A percentile compares a stretch with the other conserved stretches of the same genome.
phyloP scores from a whole-genome alignment of 1,140 invertebrate genomes.

The Conus ventricosus region DNA sequence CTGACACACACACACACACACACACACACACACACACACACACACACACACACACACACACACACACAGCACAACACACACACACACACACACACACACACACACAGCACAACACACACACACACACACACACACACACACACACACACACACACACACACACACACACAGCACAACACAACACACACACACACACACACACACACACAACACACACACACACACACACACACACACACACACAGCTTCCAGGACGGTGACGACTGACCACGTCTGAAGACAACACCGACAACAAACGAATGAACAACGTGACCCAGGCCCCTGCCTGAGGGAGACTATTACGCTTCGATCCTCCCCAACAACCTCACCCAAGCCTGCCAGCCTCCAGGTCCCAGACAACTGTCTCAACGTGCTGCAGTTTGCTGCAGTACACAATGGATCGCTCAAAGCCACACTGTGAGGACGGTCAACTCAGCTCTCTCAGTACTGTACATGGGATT shows the following conservation, averaged over 20 bases:
- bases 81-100: not conserved
- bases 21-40: not conserved
- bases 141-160: not conserved
- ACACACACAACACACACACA: not conserved
- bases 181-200: conserved; percentile 5
- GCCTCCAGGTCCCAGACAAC: too few species aligned
- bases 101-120: not conserved
- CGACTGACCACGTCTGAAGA: too few species aligned
- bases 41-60: not conserved
- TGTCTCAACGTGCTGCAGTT: too few species aligned
- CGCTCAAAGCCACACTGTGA: too few species aligned
- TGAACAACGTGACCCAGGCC: too few species aligned
- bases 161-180: not conserved
- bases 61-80: not conserved
- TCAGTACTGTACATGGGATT: too few species aligned
- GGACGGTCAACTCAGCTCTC: too few species aligned
- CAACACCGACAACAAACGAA: too few species aligned
- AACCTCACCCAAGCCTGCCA: too few species aligned
- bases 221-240: not conserved
- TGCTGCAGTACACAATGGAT: too few species aligned
- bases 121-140: not conserved
- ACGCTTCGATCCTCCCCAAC: too few species aligned
- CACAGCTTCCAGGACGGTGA: not conserved
- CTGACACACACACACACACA: not conserved
- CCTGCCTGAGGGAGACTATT: too few species aligned